phyloP scores from a whole-genome alignment of 2,113 vertebrate genomes.

The Cebus imitator region DNA sequence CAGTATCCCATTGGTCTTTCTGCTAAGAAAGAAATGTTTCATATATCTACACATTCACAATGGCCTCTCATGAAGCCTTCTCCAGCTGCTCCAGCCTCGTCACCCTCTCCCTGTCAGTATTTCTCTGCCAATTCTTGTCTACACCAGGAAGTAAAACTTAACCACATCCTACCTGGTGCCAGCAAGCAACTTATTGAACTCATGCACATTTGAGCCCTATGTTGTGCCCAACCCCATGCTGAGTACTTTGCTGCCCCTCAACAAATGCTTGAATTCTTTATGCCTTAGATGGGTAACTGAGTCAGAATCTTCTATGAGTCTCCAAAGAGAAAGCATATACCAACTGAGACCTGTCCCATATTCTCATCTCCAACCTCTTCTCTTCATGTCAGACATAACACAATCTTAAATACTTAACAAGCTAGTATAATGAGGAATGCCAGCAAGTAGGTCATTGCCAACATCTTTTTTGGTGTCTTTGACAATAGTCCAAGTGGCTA shows the following conservation, averaged over 20 bases:
- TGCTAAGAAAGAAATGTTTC: background rate
- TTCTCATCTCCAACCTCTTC: background rate
- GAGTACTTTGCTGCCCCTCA: background rate
- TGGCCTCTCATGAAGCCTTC: background rate
- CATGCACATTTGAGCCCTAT: background rate
- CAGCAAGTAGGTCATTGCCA: conserved; percentile 65
- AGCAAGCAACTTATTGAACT: background rate
- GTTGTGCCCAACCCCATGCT: background rate
- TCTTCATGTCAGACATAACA: background rate
- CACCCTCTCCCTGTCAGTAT: background rate
- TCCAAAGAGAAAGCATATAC: background rate
- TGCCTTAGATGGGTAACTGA: background rate
- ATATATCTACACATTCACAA: background rate
- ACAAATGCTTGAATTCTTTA: conserved; percentile 6
- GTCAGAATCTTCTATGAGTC: background rate
- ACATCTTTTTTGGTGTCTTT: conserved; percentile 74
- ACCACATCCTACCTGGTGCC: background rate
- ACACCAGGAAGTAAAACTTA: background rate
- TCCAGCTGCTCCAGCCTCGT: background rate
- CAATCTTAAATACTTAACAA: background rate
- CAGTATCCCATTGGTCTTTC: background rate
- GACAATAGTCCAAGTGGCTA: conserved; percentile 73
- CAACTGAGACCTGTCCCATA: background rate
- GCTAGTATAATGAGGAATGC: conserved; percentile 31
- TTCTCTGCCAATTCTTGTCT: background rate